Conservation (phyloP, 2,888 invertebrate species). For the Drosophila yooni region DNA sequence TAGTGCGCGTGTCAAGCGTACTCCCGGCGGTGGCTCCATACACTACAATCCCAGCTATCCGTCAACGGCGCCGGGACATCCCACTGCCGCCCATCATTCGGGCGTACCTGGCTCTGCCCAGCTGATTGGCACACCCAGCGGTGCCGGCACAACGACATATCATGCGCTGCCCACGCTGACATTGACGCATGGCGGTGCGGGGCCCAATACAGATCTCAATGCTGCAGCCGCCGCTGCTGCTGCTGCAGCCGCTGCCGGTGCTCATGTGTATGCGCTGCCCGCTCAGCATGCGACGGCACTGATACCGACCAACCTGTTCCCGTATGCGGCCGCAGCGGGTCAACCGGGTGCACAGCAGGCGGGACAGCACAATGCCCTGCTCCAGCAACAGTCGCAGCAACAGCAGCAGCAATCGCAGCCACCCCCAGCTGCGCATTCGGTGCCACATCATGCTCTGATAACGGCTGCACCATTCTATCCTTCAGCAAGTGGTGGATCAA, state of each 20-base stretch:
- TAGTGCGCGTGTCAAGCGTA: slow-evolving; percentile 80
- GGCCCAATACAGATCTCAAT: slow-evolving; percentile 76
- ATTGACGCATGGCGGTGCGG: slow-evolving; percentile 74
- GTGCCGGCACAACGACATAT: slow-evolving; percentile 81
- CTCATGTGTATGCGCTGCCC: slow-evolving; percentile 84
- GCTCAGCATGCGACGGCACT: slow-evolving; percentile 82
- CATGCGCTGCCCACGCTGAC: slow-evolving; percentile 82
- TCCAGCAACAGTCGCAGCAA: slow-evolving; percentile 67
- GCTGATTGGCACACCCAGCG: slow-evolving; percentile 62
- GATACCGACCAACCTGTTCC: slow-evolving; percentile 84
- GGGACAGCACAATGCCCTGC: slow-evolving; percentile 50
- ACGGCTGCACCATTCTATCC: slow-evolving; percentile 81
- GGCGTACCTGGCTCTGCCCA: slow-evolving; percentile 58
- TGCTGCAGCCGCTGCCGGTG: slow-evolving; percentile 67
- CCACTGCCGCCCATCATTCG: slow-evolving; percentile 55
- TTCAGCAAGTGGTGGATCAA: slow-evolving; percentile 54
- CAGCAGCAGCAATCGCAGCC: slow-evolving; percentile 53
- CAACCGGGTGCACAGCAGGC: slow-evolving; percentile 71
- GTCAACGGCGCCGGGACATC: slow-evolving; percentile 43
- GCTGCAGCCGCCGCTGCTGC: slow-evolving; percentile 68
- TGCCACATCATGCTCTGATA: slow-evolving; percentile 83
- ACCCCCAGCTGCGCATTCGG: slow-evolving; percentile 62
- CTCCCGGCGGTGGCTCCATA: slow-evolving; percentile 73
- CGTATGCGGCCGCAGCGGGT: slow-evolving; percentile 81
- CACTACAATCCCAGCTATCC: slow-evolving; percentile 71